Conservation (phyloP, 2,113 vertebrate species). For the Phalacrocorax aristotelis region DNA sequence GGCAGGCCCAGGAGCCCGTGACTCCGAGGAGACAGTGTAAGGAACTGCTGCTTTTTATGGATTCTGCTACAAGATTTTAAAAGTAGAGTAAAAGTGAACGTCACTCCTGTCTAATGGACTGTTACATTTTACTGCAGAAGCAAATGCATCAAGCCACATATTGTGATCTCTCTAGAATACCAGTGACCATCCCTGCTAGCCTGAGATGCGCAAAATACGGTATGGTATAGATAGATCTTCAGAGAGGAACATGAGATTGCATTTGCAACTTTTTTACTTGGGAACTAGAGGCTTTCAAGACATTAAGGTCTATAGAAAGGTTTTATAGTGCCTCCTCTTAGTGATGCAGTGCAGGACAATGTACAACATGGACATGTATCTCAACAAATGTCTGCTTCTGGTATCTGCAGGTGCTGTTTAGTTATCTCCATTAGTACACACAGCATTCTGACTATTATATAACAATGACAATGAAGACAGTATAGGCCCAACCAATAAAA, state of each 20-base stretch:
- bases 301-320: not conserved
- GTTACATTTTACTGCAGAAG: not conserved
- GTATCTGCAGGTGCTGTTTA: not conserved
- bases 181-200: not conserved
- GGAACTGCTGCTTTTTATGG: not conserved
- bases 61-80: not conserved
- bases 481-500: not conserved
- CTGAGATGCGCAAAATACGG: not conserved
- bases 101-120: not conserved
- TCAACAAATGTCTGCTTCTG: not conserved
- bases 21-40: not conserved
- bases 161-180: not conserved
- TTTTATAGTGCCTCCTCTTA: not conserved
- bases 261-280: not conserved
- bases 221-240: not conserved
- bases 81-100: not conserved
- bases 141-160: not conserved
- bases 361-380: not conserved
- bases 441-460: not conserved
- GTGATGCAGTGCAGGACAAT: accelerated
- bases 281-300: not conserved
- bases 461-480: not conserved
- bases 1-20: not conserved
- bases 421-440: not conserved
- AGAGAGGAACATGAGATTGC: not conserved